Base-by-base conservation (phyloP, 1,140 invertebrate species). In the Delia radicum region DNA sequence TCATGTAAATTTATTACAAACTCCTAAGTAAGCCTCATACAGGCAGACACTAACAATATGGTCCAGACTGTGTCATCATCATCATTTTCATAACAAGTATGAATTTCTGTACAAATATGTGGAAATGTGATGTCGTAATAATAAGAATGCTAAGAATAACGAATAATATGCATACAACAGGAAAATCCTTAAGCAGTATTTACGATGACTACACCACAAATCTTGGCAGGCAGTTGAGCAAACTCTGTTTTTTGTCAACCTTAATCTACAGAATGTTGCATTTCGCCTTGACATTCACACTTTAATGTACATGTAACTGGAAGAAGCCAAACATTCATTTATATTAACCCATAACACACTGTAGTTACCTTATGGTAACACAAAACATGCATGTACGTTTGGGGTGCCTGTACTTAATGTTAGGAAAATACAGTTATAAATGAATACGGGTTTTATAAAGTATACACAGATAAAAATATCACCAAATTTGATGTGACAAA, bases 201-300 rank as follows among this genome's bases (percentile, higher is more conserved):
- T 69, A 69, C 18, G 65, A 6, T 67, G 28, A 67, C 63, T 18
- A 3, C 18, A 67, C 28, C 63, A 33, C 65, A 69, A 69, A n/a
- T 65, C 26, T 65, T 65, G 62, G 27, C 62, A 29, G 12, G 10
- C 27, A 29, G 62, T 28, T 29, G 62, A 65, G 62, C 62, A 31
- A 65, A 65, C 26, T 65, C 10, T 65, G 62, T 13, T 65, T 29
- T 65, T 65, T 65, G 24, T 61, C 55, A 61, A 33, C 15, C 29
- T 31, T 67, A 29, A 37, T 69, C 29, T 69, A 24, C 65, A 69
- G 65, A 31, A 33, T 69, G 65, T 69, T 69, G 65, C 65, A 69
- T 37, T 69, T 69, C 37, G 65, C 65, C 65, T 69, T 69, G 65
- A 69, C 65, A 69, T 69, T 69, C 65, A 69, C 29, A 69, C 29